Evolutionary conservation across 2,888 invertebrate genomes (phyloP).

Genomic region (Seira sanloemensis): DNA sequence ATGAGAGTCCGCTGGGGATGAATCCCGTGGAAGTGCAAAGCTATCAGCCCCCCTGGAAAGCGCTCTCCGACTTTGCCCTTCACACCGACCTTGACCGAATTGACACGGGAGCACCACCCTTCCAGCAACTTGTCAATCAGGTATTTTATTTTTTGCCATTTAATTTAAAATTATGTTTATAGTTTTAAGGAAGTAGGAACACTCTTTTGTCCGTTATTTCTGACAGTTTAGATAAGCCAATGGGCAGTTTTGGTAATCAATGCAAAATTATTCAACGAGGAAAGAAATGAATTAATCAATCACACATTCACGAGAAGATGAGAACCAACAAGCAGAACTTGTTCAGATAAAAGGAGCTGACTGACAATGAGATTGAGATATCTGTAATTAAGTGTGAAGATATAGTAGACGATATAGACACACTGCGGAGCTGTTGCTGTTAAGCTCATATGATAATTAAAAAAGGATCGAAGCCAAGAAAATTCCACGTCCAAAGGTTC

Average conservation of each 20-base stretch:
- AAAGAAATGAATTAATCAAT: conserved; percentile 49
- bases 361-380: conserved; percentile 48
- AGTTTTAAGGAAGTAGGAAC: background rate
- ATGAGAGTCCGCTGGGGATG: conserved; percentile 90
- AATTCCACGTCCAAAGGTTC: background rate
- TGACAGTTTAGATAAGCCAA: background rate
- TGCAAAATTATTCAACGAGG: conserved; percentile 11
- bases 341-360: conserved; percentile 20
- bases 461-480: too few relatives aligned
- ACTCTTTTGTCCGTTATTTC: background rate
- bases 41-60: conserved; percentile 98
- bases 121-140: conserved; percentile 97
- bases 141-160: conserved; percentile 77
- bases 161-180: background rate
- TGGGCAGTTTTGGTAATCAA: background rate
- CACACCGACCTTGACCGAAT: conserved; percentile 93
- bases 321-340: conserved; percentile 21
- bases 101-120: conserved; percentile 91
- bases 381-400: conserved; percentile 50
- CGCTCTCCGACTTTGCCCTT: conserved; percentile 95
- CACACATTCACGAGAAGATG: conserved; percentile 8
- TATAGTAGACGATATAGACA: conserved; percentile 25
- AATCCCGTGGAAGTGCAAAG: conserved; percentile 93
- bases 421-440: conserved; percentile 9
- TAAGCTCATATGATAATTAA: conserved; percentile 9